Conservation (phyloP, 2,888 invertebrate species). For the Thereva unica region DNA sequence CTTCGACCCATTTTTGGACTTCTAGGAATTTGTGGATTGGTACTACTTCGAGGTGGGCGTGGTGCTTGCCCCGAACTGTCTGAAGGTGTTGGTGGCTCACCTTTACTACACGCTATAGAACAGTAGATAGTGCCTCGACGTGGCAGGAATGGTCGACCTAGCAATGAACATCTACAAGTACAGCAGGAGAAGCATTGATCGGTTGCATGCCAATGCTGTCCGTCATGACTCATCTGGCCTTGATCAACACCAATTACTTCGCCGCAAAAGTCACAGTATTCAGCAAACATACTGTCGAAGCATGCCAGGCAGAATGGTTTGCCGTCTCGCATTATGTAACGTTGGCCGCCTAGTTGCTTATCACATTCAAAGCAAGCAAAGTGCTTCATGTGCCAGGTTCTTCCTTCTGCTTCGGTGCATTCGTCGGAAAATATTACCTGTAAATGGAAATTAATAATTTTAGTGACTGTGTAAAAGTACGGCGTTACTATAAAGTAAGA, state of each 20-base stretch:
- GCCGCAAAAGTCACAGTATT: conserved; percentile 95
- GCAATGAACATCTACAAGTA: conserved; percentile 72
- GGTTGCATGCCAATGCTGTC: conserved; percentile 97
- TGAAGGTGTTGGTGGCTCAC: conserved; percentile 84
- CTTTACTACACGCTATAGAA: conserved; percentile 91
- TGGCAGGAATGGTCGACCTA: conserved; percentile 90
- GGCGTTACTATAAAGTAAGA: no score
- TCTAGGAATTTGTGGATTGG: conserved; percentile 61
- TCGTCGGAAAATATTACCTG: conserved; percentile 98
- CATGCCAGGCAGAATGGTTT: conserved; percentile 92
- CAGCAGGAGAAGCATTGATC: conserved; percentile 93
- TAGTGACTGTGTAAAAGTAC: background rate
- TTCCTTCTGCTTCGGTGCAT: conserved; percentile 97
- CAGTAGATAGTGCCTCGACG: conserved; percentile 92
- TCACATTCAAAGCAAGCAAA: conserved; percentile 97
- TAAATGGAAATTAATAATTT: background rate
- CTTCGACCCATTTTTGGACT: conserved; percentile 63
- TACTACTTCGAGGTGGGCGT: conserved; percentile 58
- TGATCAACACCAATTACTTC: conserved; percentile 96
- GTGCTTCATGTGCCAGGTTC: conserved; percentile 99
- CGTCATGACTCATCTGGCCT: conserved; percentile 97
- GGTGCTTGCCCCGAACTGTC: conserved; percentile 77
- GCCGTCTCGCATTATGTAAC: conserved; percentile 96
- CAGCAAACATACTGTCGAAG: conserved; percentile 94
- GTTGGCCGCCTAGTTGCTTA: conserved; percentile 91